Evolutionary conservation across 2,888 invertebrate genomes (phyloP), one percentile per base, ranked within the genome.

Genomic region (Chrysolina americana): DNA sequence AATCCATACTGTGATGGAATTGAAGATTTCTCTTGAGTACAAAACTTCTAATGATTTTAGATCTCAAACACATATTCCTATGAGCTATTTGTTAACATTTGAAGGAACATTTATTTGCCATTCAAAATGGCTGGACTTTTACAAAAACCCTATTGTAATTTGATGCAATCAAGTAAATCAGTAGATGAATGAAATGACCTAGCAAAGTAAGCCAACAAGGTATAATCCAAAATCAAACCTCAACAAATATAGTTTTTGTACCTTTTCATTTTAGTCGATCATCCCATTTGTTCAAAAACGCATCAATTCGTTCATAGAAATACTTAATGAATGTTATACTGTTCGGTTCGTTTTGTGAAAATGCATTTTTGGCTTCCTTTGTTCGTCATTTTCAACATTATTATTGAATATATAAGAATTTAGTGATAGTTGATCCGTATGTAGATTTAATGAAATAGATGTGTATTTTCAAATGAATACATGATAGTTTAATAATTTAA

Each of bases 361-460:
- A n/a, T 5, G 10, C 17, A 36, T 71, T 72, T 2, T 66, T 64
- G 66, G 50, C 44, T 66, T 23, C 0, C n/a, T 62, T 75, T 75
- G 53, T 59, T 68, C 15, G 28, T 72, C 70, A 86, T 85, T 84
- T 86, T 87, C 87, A 87, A 85, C 86, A 87, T 86, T 87, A 87
- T 85, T 86, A 87, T 85, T 84, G 84, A 87, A 86, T 85, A 86
- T 86, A 86, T 87, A 86, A 87, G 83, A 86, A 85, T 86, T 85
- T 86, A 87, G 86, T 83, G 82, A 87, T 87, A 88, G 87, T 87
- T 87, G 86, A 87, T 82, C 86, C 86, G 84, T 87, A 86, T 78
- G 86, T 88, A 88, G 87, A 81, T 86, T 87, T 87, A 87, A 85
- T 84, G 85, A 85, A 83, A 82, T 81, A 85, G 82, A 83, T 82